phyloP scores from a whole-genome alignment of 2,797 vertebrate species.

The Melanotaenia trifasciata region DNA sequence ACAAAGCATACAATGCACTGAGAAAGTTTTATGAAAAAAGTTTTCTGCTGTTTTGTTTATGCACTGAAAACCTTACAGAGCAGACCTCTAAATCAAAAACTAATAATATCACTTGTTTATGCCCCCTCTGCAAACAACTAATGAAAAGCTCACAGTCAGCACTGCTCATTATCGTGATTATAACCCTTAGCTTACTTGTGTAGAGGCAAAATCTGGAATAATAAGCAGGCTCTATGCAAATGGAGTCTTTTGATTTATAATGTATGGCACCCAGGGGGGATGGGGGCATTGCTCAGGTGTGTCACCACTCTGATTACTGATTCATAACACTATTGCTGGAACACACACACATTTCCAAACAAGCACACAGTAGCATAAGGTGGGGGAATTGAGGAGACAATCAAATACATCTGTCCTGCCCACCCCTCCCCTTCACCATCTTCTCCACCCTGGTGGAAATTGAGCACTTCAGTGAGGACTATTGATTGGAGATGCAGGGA shows the following conservation, averaged over 20 bases:
- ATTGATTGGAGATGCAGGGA: conserved; percentile 82
- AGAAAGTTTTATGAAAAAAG: conserved; percentile 45
- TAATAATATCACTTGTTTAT: conserved; percentile 83
- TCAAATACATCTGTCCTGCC: conserved; percentile 82
- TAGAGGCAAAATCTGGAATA: conserved; percentile 82
- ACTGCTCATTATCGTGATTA: conserved; percentile 85
- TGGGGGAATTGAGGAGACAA: conserved; percentile 84
- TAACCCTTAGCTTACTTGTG: conserved; percentile 80
- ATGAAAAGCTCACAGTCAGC: conserved; percentile 85
- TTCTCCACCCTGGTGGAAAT: conserved; percentile 79
- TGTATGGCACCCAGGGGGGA: conserved; percentile 86
- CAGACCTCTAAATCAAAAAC: conserved; percentile 80
- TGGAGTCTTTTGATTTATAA: conserved; percentile 88
- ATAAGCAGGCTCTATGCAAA: conserved; percentile 87
- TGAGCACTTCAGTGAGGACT: conserved; percentile 83
- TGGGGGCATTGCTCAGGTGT: conserved; percentile 87
- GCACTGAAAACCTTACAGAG: conserved; percentile 54
- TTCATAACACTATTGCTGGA: conserved; percentile 81
- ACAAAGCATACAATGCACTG: conserved; percentile 18
- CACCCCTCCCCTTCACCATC: conserved; percentile 59
- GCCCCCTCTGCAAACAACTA: conserved; percentile 78
- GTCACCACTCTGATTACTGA: conserved; percentile 86
- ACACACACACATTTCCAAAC: conserved; percentile 55
- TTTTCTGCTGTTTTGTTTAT: conserved; percentile 69
- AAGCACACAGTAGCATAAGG: conserved; percentile 71